Percentiles rank a stretch among this genome's conserved stretches.
phyloP scores from a whole-genome alignment of 30 jellyfish, hydroid and myxozoan genomes.

The Catostylus mosaicus region DNA sequence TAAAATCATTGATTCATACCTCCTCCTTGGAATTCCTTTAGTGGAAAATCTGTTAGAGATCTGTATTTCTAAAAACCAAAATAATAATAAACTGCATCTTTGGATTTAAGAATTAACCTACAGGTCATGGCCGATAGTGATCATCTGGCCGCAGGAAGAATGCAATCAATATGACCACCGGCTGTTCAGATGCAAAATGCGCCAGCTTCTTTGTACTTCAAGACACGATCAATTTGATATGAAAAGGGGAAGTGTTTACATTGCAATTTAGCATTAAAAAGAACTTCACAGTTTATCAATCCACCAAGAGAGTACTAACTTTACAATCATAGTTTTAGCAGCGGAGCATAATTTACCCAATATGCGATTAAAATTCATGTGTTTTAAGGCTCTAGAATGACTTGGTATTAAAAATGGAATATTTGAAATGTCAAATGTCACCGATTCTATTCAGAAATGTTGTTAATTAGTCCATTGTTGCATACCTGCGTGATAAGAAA shows the following conservation, averaged over 20 bases:
- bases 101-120: constrained; percentile 23
- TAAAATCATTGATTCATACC: too few relatives aligned
- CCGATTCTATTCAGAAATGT: not conserved
- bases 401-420: too few relatives aligned
- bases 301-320: too few relatives aligned
- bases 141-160: constrained; percentile 36
- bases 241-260: too few relatives aligned
- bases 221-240: too few relatives aligned
- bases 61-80: not conserved
- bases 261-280: too few relatives aligned
- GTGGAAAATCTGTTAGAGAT: not conserved
- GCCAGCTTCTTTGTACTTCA: too few relatives aligned
- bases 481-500: not conserved
- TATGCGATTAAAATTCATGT: too few relatives aligned
- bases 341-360: too few relatives aligned
- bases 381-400: not conserved
- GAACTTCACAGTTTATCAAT: too few relatives aligned
- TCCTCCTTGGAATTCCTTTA: not conserved
- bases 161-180: constrained; percentile 17
- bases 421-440: not conserved
- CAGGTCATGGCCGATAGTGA: constrained; percentile 28
- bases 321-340: too few relatives aligned
- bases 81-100: not conserved
- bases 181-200: too few relatives aligned
- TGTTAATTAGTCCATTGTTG: not conserved